phyloP scores from a whole-genome alignment of 1,140 invertebrate species.

The Monochamus saltuarius region DNA sequence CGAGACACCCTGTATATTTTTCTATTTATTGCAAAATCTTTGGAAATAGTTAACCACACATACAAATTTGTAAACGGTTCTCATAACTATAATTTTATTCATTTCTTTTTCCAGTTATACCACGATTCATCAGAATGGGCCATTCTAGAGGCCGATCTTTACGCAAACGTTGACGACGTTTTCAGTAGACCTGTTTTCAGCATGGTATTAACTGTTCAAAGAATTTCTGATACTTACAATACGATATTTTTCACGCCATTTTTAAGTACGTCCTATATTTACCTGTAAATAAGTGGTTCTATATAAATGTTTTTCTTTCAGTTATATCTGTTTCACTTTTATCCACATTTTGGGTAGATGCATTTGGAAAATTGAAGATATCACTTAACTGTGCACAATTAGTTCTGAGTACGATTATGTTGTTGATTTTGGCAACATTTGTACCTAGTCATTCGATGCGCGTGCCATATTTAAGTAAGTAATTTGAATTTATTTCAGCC shows the following conservation, averaged over 20 bases:
- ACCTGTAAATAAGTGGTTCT: conserved; percentile 3
- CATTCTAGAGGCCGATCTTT: conserved; percentile 26
- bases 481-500: not conserved
- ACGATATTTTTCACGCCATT: conserved; percentile 40
- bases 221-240: conserved; percentile 34
- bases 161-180: conserved; percentile 16
- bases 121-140: conserved; percentile 34
- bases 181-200: conserved; percentile 27
- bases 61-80: too few relatives aligned
- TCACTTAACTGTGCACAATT: conserved; percentile 39
- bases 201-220: conserved; percentile 35
- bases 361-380: conserved; percentile 41
- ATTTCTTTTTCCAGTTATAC: conserved; percentile 17
- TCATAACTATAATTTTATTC: too few relatives aligned
- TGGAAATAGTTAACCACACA: too few relatives aligned
- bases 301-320: conserved; percentile 33
- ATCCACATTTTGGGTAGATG: conserved; percentile 43
- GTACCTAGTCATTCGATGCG: conserved; percentile 37
- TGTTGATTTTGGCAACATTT: conserved; percentile 35
- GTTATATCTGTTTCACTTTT: conserved; percentile 39
- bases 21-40: too few relatives aligned
- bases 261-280: conserved; percentile 32
- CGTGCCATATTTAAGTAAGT: conserved; percentile 45
- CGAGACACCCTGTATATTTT: too few relatives aligned
- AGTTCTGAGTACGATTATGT: conserved; percentile 36